Evolutionary conservation across 23 tunicate species (phyloP), one percentile per base, ranked within the genome.

Genomic region (Pegea sp.): DNA sequence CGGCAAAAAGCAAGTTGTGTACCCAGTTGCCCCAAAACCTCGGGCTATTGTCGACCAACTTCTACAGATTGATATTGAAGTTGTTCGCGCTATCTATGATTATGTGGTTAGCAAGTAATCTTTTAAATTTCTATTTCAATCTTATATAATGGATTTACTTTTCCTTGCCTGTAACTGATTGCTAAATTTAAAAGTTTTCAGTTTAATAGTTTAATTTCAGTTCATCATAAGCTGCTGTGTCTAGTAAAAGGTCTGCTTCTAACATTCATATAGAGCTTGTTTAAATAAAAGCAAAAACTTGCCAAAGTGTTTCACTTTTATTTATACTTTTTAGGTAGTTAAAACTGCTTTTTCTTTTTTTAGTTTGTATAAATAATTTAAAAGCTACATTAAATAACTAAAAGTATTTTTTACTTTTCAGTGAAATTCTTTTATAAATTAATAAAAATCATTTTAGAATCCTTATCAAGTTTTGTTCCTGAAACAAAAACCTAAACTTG

Each of bases 11-110:
- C 31, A 44, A 28, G 1, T 49, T 11, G 48, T 77, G 7, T 77
- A 77, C 30, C 90, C 90, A 27, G 38, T 16, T 13, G 70, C 56
- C 22, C 59, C 79, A 3, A 48, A 44, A 20, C 33, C 18, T 16
- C 63, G 79, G 29, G 79, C 70, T 16, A 30, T 11, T 30, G 71
- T 72, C 0, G 79, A 72, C 28, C 58, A 56, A 28, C 50, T 64
- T 22, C 50, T 72, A 5, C 64, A 64, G 59, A 30, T 30, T 11
- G 75, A 69, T n/a, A 62, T 63, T 42, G 29, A 49, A 21, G 29
- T 58, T 1, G 4, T 59, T 18, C 11, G 24, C 4, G 34, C 19
- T 4, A 49, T 49, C 28, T 69, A 44, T 26, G 52, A 30, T 0
- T 56, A 59, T 30, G 48, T 33, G 65, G 75, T 69, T 13, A 69